phyloP scores from a whole-genome alignment of 1,140 invertebrate species.

The Trinorchestia longiramus region DNA sequence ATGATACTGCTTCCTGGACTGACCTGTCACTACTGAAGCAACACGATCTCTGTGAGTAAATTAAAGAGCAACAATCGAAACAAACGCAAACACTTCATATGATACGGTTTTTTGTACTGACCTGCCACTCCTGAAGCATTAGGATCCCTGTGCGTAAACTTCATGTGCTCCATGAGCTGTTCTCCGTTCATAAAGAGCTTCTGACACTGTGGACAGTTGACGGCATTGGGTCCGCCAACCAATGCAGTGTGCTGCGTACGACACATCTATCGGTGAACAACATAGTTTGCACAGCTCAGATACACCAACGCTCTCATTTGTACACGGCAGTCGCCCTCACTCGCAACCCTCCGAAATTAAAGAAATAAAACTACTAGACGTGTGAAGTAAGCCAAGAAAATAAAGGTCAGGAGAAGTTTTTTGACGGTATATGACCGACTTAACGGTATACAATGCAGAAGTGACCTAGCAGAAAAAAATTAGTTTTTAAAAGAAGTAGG shows the following conservation, averaged over 20 bases:
- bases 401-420: background rate
- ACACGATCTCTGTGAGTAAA: slow-evolving; percentile 76
- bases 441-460: background rate
- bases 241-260: slow-evolving; percentile 94
- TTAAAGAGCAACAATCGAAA: background rate
- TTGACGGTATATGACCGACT: background rate
- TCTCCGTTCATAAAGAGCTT: slow-evolving; percentile 92
- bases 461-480: background rate
- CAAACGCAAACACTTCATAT: background rate
- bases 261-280: slow-evolving; percentile 70
- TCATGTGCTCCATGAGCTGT: slow-evolving; percentile 95
- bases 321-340: slow-evolving; percentile 34
- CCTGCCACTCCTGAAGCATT: slow-evolving; percentile 88
- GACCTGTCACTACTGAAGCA: slow-evolving; percentile 88
- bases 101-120: slow-evolving; percentile 75
- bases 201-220: slow-evolving; percentile 88
- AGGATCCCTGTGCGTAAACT: slow-evolving; percentile 92
- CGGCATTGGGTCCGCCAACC: slow-evolving; percentile 86
- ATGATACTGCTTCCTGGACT: slow-evolving; percentile 71
- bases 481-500: background rate
- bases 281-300: slow-evolving; percentile 50
- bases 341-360: slow-evolving; percentile 37
- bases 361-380: background rate
- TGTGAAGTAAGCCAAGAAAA: background rate
- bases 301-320: slow-evolving; percentile 48